A percentile compares a stretch with the other conserved stretches of the same genome.
These are phyloP conservation scores for Drosophila biarmipes DNA, from an alignment of 1,140 invertebrate genomes.

Conservation along the genomic window DNA sequence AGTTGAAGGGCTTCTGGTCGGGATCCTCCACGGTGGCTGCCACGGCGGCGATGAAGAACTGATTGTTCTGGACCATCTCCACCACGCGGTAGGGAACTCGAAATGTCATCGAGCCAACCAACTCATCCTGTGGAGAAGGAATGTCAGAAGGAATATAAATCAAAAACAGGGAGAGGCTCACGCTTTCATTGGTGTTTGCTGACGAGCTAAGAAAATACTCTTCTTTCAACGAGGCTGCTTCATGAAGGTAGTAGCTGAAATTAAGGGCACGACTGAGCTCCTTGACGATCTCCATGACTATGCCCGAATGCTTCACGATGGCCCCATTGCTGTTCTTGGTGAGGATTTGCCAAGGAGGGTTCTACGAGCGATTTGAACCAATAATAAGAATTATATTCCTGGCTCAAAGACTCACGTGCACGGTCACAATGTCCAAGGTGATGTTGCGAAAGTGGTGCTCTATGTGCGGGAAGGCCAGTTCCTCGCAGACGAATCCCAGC, in stretches of 20 bases:
- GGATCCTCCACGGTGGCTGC: constrained; percentile 89
- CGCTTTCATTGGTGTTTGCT: constrained; percentile 58
- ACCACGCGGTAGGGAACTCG: constrained; percentile 68
- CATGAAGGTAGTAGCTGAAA: constrained; percentile 88
- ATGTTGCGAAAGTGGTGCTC: constrained; percentile 91
- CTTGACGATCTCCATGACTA: constrained; percentile 92
- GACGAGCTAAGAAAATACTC: constrained; percentile 10
- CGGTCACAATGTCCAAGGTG: constrained; percentile 87
- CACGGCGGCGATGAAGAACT: constrained; percentile 90
- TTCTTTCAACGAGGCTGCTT: constrained; percentile 38
- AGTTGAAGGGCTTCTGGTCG: constrained; percentile 89
- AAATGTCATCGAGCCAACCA: constrained; percentile 70
- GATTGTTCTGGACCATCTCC: constrained; percentile 68
- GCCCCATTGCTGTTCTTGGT: constrained; percentile 86
- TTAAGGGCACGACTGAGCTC: constrained; percentile 92
- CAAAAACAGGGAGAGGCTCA: not conserved
- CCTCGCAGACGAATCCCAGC: constrained; percentile 88
- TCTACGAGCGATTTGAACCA: constrained; percentile 86
- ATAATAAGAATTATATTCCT: constrained; percentile 68
- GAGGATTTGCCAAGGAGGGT: constrained; percentile 93
- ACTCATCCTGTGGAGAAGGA: constrained; percentile 40
- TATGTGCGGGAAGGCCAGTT: constrained; percentile 92
- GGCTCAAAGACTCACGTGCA: constrained; percentile 72
- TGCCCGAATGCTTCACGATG: constrained; percentile 87
- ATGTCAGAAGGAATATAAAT: not conserved